These are phyloP conservation scores for Apeira syringaria DNA, from an alignment of 2,888 invertebrate species.

Conservation along the genomic window DNA sequence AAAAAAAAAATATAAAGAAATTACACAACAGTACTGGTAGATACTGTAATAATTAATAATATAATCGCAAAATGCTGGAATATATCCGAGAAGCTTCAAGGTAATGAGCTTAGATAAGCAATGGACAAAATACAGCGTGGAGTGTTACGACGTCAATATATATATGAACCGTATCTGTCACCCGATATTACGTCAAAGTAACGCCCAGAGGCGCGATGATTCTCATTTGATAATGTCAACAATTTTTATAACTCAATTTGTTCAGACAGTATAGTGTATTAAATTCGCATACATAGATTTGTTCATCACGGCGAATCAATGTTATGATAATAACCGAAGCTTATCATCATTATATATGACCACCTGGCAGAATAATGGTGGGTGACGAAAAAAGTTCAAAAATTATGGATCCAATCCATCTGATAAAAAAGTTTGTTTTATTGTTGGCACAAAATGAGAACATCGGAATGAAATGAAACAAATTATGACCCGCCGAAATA, in stretches of 20 bases:
- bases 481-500: no score
- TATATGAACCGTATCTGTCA: slow-evolving; percentile 76
- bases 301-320: no score
- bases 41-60: slow-evolving; percentile 39
- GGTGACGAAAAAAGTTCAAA: no score
- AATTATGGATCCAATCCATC: no score
- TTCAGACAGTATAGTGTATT: slow-evolving; percentile 43
- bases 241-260: slow-evolving; percentile 43
- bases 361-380: no score
- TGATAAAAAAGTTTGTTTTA: no score
- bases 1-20: slow-evolving; percentile 12
- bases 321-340: no score
- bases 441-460: no score
- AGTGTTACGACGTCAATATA: slow-evolving; percentile 71
- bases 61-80: slow-evolving; percentile 53
- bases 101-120: slow-evolving; percentile 79
- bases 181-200: slow-evolving; percentile 79
- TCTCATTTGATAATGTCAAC: slow-evolving; percentile 68
- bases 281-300: not conserved
- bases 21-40: slow-evolving; percentile 6
- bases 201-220: slow-evolving; percentile 77
- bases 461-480: no score
- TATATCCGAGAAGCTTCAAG: slow-evolving; percentile 72
- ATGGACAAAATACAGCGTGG: slow-evolving; percentile 73
- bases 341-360: no score